Conservation (phyloP, 2,797 vertebrate species). For the Microctenopoma lineatum region DNA sequence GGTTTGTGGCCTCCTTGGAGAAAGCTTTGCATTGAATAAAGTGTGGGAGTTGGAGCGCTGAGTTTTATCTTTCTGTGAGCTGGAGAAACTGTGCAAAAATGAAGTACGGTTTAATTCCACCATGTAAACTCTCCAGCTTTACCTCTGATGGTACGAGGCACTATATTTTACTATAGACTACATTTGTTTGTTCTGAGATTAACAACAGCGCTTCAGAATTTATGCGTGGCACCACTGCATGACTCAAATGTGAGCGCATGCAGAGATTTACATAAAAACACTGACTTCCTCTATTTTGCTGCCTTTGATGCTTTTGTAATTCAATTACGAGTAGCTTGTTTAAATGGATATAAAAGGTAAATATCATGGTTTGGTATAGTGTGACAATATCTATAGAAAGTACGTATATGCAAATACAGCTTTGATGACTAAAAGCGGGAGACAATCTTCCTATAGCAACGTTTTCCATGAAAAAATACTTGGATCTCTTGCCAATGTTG, state of each 20-base stretch:
- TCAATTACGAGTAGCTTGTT: slow-evolving; percentile 42
- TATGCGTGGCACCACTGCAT: background rate
- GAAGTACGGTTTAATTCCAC: slow-evolving; percentile 48
- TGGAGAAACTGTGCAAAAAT: slow-evolving; percentile 49
- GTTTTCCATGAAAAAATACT: slow-evolving; percentile 22
- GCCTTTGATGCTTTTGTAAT: slow-evolving; percentile 36
- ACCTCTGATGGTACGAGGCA: slow-evolving; percentile 17
- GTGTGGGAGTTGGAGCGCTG: slow-evolving; percentile 62
- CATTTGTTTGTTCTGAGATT: slow-evolving; percentile 31
- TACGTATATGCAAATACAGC: background rate
- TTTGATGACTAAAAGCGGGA: slow-evolving; percentile 9
- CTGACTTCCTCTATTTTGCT: slow-evolving; percentile 16
- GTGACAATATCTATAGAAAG: slow-evolving; percentile 14
- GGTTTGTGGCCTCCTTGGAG: slow-evolving; percentile 62
- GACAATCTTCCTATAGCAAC: slow-evolving; percentile 5
- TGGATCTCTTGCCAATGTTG: slow-evolving; percentile 35
- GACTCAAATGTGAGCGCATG: slow-evolving; percentile 22
- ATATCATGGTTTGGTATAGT: slow-evolving; percentile 15
- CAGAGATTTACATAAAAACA: slow-evolving; percentile 36
- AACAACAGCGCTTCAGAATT: slow-evolving; percentile 24
- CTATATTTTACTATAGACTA: slow-evolving; percentile 23
- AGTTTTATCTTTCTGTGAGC: slow-evolving; percentile 52
- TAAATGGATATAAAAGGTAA: slow-evolving; percentile 25
- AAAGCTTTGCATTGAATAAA: slow-evolving; percentile 57
- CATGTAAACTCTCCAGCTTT: slow-evolving; percentile 48